These are phyloP conservation scores for Leptinotarsa juncta DNA, from an alignment of 2,888 invertebrate species.

Conservation along the genomic window DNA sequence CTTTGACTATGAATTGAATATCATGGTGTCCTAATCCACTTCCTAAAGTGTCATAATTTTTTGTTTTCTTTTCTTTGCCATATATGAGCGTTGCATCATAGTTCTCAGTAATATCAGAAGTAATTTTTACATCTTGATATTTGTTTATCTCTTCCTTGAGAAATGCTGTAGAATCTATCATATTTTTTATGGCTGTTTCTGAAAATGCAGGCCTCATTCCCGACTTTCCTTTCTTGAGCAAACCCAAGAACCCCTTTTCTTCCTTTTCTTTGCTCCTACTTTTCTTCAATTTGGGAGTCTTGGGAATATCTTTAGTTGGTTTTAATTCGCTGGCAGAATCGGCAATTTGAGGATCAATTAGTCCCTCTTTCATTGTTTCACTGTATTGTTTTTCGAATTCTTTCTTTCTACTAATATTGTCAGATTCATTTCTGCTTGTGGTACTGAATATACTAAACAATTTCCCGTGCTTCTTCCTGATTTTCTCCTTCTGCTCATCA, in stretches of 20 bases:
- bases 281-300: conserved; percentile 39
- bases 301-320: conserved; percentile 23
- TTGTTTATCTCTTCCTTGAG: conserved; percentile 54
- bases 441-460: conserved; percentile 59
- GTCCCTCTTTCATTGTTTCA: conserved; percentile 57
- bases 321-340: conserved; percentile 23
- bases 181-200: conserved; percentile 51
- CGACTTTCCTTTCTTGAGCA: conserved; percentile 50
- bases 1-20: conserved; percentile 40
- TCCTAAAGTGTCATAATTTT: conserved; percentile 28
- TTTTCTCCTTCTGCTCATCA: conserved; percentile 51
- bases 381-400: conserved; percentile 62
- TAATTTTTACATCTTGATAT: conserved; percentile 53
- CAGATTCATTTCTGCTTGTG: conserved; percentile 59
- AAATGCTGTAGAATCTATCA: conserved; percentile 55
- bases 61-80: conserved; percentile 37
- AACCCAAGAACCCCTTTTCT: conserved; percentile 49
- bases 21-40: conserved; percentile 38
- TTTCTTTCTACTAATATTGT: conserved; percentile 55
- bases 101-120: background rate
- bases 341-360: background rate
- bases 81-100: background rate
- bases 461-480: conserved; percentile 56
- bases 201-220: conserved; percentile 45
- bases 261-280: conserved; percentile 44